These are phyloP conservation scores for Lepidurus couesii DNA, from an alignment of 1,140 invertebrate genomes.

Conservation along the genomic window DNA sequence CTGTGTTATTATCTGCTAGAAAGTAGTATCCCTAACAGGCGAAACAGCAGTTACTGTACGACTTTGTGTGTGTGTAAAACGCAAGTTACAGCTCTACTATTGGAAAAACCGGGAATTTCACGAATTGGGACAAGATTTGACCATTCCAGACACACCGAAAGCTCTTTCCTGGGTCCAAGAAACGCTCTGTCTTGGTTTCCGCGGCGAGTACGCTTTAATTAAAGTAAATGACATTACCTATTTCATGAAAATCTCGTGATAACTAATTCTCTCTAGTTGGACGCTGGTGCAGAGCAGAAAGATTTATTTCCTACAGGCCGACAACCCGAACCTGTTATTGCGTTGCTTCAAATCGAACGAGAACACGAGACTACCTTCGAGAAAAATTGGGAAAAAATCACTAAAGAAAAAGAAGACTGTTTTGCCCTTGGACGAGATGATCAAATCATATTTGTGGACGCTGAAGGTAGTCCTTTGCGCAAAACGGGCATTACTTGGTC, in stretches of 20 bases:
- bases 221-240: constrained; percentile 53
- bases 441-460: constrained; percentile 74
- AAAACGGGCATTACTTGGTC: constrained; percentile 72
- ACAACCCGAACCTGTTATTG: constrained; percentile 74
- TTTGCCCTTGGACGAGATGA: constrained; percentile 75
- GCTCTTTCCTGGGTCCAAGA: constrained; percentile 79
- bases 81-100: constrained; percentile 80
- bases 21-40: constrained; percentile 57
- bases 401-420: constrained; percentile 49
- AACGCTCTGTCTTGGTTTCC: constrained; percentile 74
- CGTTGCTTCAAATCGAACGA: constrained; percentile 53
- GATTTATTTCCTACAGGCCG: constrained; percentile 80
- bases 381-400: background rate
- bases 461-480: constrained; percentile 60
- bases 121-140: constrained; percentile 64
- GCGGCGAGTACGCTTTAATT: constrained; percentile 71
- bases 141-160: constrained; percentile 73
- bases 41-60: constrained; percentile 66
- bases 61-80: constrained; percentile 80
- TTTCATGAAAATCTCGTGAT: constrained; percentile 34
- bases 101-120: constrained; percentile 81
- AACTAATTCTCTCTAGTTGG: constrained; percentile 38
- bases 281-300: constrained; percentile 53
- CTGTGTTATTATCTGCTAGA: constrained; percentile 44
- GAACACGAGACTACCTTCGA: background rate